Base-by-base conservation (phyloP, 2,113 vertebrate genomes). In the Pristiophorus japonicus region DNA sequence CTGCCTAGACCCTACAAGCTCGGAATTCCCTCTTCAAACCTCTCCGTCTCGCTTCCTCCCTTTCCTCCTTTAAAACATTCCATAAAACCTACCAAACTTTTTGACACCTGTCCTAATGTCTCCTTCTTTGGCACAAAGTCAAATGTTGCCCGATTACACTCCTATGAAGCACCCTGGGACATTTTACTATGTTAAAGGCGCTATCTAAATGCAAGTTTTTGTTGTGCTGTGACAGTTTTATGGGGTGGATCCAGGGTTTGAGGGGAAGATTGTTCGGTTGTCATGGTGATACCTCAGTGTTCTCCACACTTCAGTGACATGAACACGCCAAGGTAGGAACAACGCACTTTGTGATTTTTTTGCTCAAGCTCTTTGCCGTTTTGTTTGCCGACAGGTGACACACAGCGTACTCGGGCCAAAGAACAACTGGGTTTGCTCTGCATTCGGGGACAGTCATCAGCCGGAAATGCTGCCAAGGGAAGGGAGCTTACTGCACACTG, bases 311-410 rank as follows among this genome's bases (percentile, higher is more conserved):
- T 67, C 66, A 67, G 66, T 67, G 66, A 59, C 59, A 59, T 59
- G 10, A 59, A 59, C 59, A 59, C 59, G 59, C 24, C 7, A 62
- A 30, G 59, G 34, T 0, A 16, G 34, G 1, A n/a, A 18, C n/a
- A 24, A 42, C 10, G n/a, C 59, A 38, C 7, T 63, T 63, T 3
- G 62, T 38, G 34, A 38, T 18, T 38, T 18, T 38, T 24, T 59
- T 90, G 27, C 6, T 88, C 55, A 90, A 18, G 59, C 65, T 92
- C 34, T 63, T n/a, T 62, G 87, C 55, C 22, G 27, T 24, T 24
- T 88, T 93, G 62, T 93, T 63, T 65, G 91, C 42, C 42, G 30
- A 24, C 45, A 94, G 93, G 93, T 94, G 66, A 45, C 38, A 30
- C 22, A 4, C 2, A 59, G 65, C 67, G 42, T 11, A 94, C 38